These are phyloP conservation scores for Trogon melanurus DNA, from an alignment of 2,113 vertebrate genomes.

Conservation along the genomic window DNA sequence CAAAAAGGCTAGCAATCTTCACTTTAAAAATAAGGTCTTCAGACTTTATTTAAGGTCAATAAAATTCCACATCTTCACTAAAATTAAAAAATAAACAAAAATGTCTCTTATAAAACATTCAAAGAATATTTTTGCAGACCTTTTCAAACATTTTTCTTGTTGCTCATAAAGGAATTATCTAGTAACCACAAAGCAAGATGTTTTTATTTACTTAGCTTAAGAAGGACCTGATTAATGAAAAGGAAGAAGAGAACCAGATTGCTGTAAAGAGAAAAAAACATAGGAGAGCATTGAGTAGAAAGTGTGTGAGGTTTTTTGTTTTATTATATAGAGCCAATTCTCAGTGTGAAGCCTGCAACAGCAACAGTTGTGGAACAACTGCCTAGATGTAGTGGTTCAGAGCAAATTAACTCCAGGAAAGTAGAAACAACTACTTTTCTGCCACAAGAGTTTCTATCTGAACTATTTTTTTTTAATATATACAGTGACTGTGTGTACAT, in stretches of 20 bases:
- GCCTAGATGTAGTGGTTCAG: background rate
- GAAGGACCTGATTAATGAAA: background rate
- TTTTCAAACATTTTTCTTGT: background rate
- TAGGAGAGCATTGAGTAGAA: background rate
- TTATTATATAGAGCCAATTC: background rate
- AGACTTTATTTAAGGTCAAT: background rate
- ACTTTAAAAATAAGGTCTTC: background rate
- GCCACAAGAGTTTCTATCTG: background rate
- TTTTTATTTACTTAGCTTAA: background rate
- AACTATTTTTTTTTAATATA: background rate
- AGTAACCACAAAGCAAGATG: background rate
- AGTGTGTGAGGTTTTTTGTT: background rate
- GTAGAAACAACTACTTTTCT: conserved; percentile 2
- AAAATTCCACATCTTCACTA: background rate
- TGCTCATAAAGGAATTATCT: background rate
- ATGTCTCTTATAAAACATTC: background rate
- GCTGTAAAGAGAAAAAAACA: background rate
- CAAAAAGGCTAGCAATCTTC: background rate
- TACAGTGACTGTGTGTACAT: background rate
- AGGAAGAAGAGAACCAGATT: background rate
- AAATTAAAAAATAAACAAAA: background rate
- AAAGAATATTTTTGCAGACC: background rate
- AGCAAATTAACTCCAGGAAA: background rate
- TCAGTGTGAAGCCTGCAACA: background rate
- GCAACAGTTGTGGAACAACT: background rate